Evolutionary conservation across 2,113 vertebrate species (phyloP), one percentile per base, ranked within the genome.

Genomic region (Pardalotus punctatus): DNA sequence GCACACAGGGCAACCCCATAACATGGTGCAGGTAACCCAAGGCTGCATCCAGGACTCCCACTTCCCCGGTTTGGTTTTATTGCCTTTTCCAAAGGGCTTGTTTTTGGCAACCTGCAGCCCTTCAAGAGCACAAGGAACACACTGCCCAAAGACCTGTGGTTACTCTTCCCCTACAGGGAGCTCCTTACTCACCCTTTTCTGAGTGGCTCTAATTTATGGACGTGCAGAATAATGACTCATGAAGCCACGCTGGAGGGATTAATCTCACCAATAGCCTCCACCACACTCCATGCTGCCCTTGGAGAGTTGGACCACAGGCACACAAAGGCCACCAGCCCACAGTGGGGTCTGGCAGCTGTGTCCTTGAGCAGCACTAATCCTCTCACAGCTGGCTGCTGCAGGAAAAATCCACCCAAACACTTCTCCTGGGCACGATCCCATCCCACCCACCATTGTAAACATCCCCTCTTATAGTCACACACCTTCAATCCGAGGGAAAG

Each of bases 21-120:
- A 12, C 24, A 14, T 0, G 0, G 42, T 7, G 33, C 14, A 15
- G 57, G 47, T 22, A 42, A 3, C 27, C 57, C 86, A 11, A 10
- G 58, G 67, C 71, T 43, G 57, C 31, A 27, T 1, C 31, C 76
- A 35, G 50, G 23, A 40, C 11, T 24, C 4, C 27, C 5, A 31
- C 53, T 58, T 29, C n/a, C 33, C n/a, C 7, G 18, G 0, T 2
- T 12, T 11, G 11, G 17, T 33, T 56, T 14, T 2, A 2, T 1
- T 24, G 60, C 56, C 51, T 45, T 40, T 70, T 24, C 22, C 42
- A 8, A 6, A 17, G 38, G 38, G 45, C 56, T 86, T 9, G 4
- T 3, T 66, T 48, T 7, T 6, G 12, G 0, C 48, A 48, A 2
- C 2, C 54, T 16, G 20, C 10, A 51, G 48, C 56, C 38, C 62